Evolutionary conservation across 1,140 invertebrate genomes (phyloP).

Genomic region (Pseudobourletiella spinata): DNA sequence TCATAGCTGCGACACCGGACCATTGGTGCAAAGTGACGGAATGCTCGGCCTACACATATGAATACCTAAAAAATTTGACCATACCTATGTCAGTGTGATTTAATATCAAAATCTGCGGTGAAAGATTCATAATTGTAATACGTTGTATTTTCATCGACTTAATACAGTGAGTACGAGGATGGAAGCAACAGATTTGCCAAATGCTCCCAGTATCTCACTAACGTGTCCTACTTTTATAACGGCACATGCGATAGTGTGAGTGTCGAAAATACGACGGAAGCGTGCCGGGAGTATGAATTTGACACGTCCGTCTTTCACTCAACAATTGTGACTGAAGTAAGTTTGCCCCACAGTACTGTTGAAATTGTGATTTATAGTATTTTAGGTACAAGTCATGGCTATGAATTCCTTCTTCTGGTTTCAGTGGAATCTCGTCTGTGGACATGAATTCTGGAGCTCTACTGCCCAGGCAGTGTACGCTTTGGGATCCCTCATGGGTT

Average conservation of each 20-base stretch:
- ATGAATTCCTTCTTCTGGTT: not conserved
- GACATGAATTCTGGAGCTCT: not conserved
- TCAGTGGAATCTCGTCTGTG: not conserved
- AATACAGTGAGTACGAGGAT: slow-evolving; percentile 10
- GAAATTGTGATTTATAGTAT: not conserved
- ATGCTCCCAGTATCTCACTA: not conserved
- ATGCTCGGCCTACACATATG: not conserved
- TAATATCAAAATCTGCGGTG: not conserved
- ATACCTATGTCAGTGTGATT: not conserved
- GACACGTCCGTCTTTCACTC: not conserved
- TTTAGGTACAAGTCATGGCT: not conserved
- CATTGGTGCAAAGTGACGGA: not conserved
- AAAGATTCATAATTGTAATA: not conserved
- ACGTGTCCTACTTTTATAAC: not conserved
- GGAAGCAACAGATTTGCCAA: too few relatives aligned
- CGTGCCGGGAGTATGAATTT: not conserved
- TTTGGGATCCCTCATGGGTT: slow-evolving; percentile 41
- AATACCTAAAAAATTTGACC: not conserved
- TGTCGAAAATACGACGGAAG: not conserved
- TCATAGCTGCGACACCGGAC: not conserved
- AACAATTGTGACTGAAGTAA: not conserved
- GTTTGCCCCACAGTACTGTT: not conserved
- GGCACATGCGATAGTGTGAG: not conserved
- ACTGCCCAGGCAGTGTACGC: not conserved
- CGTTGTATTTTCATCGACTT: not conserved